Evolutionary conservation across 2,797 vertebrate species (phyloP), one percentile per base, ranked within the genome.

Genomic region (Protosalanx chinensis): DNA sequence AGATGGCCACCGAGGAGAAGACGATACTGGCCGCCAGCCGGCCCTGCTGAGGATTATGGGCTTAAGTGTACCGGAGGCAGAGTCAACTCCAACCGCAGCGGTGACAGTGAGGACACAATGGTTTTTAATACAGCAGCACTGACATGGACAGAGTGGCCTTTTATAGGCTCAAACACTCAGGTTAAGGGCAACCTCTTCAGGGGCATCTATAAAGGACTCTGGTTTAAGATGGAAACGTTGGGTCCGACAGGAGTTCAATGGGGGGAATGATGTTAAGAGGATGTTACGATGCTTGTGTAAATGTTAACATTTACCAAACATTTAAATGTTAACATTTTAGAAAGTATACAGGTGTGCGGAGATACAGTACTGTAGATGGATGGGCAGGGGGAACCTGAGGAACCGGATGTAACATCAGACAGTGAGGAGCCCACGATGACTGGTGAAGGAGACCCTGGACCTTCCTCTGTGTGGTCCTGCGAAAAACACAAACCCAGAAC

Each of bases 41-140:
- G 86, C 82, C 84, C 83, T 74, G 13, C 81, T 56, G 1, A 80
- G 91, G 91, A 93, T 93, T 93, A 93, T 68, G 6, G 88, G 92
- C 89, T 93, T 92, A 93, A 89, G 88, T 93, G 92, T 91, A 91
- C 92, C 89, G 83, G 87, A 91, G 90, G 84, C 82, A 76, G 74
- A 85, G 85, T 72, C 86, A 80, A 91, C 81, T 83, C 84, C 84
- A 89, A 91, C 91, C 88, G 87, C 86, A 57, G 80, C 49, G 32
- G 75, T 89, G 87, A 86, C 87, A 88, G 83, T 49, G 73, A 88
- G 87, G 85, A 87, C 82, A 90, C 87, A 89, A 89, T 87, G 85
- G 84, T 79, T 84, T 70, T 81, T 86, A 85, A 80, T 85, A 86
- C 82, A 84, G 35, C 76, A 73, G 77, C 77, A 79, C 83, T 70